Evolutionary conservation across 2,888 invertebrate genomes (phyloP), one percentile per base, ranked within the genome.

Genomic region (Lasioglossum oenotherae): DNA sequence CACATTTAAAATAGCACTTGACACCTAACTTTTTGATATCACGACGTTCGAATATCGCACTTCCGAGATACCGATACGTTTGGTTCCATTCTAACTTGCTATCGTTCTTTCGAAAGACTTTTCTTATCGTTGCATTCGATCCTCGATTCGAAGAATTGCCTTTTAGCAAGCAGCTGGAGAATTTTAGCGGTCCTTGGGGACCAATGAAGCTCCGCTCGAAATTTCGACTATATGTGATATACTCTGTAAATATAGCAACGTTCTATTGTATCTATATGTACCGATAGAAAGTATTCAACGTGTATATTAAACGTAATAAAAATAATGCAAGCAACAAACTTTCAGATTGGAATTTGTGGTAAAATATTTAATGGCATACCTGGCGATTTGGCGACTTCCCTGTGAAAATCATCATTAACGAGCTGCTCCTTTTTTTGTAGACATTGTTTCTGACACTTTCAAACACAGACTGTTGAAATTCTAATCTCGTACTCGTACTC

Each of bases 201-300:
- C 27, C 74, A 27, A 44, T 78, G 31, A 72, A 23, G 46, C 78
- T 73, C 75, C 72, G 80, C 84, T 85, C 89, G 89, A 87, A 92
- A 92, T 92, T 92, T 92, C 85, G 81, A 92, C 87, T 88, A 64
- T 89, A 92, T 92, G 92, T 93, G 92, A 92, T 90, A 90, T 83
- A 84, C 82, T 85, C 78, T 90, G 90, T 90, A 90, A 80, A 91
- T 91, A 91, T 86, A 86, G 84, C 86, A 91, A 82, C 74, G 79
- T 88, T 87, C 85, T 86, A 81, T 82, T 91, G 91, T 91, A 91
- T 89, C 87, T 91, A 91, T 91, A 88, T 91, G 86, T 91, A 90
- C 86, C 74, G 73, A 90, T 90, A 91, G 87, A 89, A 85, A 85
- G 72, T 84, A 90, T 74, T 87, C 74, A 81, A 86, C 82, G 84